A percentile compares a stretch with the other conserved stretches of the same genome.
phyloP scores from a whole-genome alignment of 2,113 vertebrate genomes.

The Galemys pyrenaicus region DNA sequence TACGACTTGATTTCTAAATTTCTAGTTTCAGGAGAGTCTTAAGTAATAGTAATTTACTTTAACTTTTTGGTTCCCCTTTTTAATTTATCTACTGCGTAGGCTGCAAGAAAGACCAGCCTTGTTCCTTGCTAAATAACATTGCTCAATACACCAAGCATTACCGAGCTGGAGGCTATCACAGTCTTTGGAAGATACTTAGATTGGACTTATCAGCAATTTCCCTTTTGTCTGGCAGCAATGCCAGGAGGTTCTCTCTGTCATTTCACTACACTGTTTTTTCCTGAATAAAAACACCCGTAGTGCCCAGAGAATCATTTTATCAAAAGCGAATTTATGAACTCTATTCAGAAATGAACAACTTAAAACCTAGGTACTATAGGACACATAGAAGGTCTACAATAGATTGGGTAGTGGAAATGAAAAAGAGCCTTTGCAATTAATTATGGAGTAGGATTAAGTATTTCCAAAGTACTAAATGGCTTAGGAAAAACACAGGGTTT shows the following conservation, averaged over 20 bases:
- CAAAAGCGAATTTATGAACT: background rate
- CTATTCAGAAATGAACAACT: background rate
- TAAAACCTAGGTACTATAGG: background rate
- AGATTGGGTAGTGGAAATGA: background rate
- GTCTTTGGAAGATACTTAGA: background rate
- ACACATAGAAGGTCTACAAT: conserved; percentile 15
- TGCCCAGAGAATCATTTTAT: background rate
- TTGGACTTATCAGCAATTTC: too few species aligned
- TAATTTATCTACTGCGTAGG: background rate
- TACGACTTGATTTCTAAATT: background rate
- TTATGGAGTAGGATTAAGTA: conserved; percentile 57
- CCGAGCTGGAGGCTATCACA: too few species aligned
- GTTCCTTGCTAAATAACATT: background rate
- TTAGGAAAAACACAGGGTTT: background rate
- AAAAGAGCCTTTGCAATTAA: conserved; percentile 49
- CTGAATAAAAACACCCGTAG: conserved; percentile 50
- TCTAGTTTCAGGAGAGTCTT: background rate
- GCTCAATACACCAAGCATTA: background rate
- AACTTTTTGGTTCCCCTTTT: background rate
- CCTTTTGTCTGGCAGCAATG: background rate
- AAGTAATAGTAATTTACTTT: background rate
- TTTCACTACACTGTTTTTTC: background rate
- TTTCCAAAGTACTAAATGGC: conserved; percentile 65
- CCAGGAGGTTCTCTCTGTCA: background rate
- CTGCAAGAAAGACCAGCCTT: background rate